A percentile compares a stretch with the other conserved stretches of the same genome.
These are phyloP conservation scores for Mylabris sibirica DNA, from an alignment of 2,888 invertebrate species.

Conservation along the genomic window DNA sequence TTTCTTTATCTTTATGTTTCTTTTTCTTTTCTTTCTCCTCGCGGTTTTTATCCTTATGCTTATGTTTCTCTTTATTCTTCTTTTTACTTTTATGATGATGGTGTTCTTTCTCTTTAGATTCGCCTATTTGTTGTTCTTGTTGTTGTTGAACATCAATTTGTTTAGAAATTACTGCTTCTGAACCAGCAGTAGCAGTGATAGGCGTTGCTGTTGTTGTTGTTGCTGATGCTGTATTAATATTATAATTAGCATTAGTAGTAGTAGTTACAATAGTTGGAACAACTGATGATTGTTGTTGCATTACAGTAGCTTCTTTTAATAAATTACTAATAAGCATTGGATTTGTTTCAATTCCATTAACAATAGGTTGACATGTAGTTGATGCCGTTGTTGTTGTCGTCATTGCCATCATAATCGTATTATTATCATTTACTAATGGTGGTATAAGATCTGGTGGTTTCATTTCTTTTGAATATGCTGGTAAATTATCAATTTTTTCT, in stretches of 20 bases:
- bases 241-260: constrained; percentile 28
- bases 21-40: constrained; percentile 76
- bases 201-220: constrained; percentile 19
- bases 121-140: constrained; percentile 45
- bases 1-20: constrained; percentile 72
- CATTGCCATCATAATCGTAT: constrained; percentile 11
- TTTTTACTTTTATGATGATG: constrained; percentile 64
- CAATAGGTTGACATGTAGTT: constrained; percentile 48
- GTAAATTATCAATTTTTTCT: constrained; percentile 30
- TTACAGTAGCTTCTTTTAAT: constrained; percentile 66
- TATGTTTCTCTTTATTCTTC: constrained; percentile 81
- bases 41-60: constrained; percentile 74
- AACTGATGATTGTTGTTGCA: constrained; percentile 24
- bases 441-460: constrained; percentile 61
- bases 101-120: constrained; percentile 54
- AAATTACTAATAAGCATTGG: constrained; percentile 75
- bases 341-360: constrained; percentile 77
- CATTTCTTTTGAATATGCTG: constrained; percentile 57
- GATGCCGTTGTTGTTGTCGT: background rate
- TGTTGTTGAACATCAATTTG: constrained; percentile 33
- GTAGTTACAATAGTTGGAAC: constrained; percentile 34
- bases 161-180: constrained; percentile 12
- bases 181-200: constrained; percentile 22
- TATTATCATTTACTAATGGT: constrained; percentile 50
- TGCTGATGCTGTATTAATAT: constrained; percentile 25